Base-by-base conservation (phyloP, 2,113 vertebrate genomes). In the Aramus guarauna region DNA sequence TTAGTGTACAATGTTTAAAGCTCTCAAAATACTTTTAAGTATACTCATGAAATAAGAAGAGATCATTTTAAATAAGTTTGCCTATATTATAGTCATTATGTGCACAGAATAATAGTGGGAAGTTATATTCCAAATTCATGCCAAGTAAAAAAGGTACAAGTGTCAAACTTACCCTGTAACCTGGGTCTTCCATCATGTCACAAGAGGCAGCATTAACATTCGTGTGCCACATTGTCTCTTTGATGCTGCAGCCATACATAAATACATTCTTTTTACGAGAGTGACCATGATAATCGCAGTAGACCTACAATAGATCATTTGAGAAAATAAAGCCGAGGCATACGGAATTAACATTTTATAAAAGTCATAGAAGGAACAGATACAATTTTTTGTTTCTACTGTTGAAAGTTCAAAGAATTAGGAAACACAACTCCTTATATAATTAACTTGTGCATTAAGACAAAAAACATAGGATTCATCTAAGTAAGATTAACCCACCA, bases 251-350 rank as follows among this genome's bases (percentile, higher is more conserved):
- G 94, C 99, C 99, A 56, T 99, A 99, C 99, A 99, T 99, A 93
- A 99, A 99, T 2, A 99, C 99, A 34, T 99, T 99, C 98, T 99
- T 99, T 98, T 99, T 99, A 82, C 99, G 99, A 82, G 99, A 99
- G 96, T 99, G 99, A 76, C 99, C 99, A 62, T 99, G 99, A 96
- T 99, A 99, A 98, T 99, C 99, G 37, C 98, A 99, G 94, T 97
- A 99, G 60, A 99, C 98, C 98, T 99, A 93, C 6, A 97, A 96
- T 24, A 92, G 86, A 95, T 20, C 10, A 84, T 83, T 95, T 66
- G 11, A 29, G 71, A 96, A 95, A 94, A 71, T 86, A 82, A 92
- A 96, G 56, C 14, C 23, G 77, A 79, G 41, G n/a, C 4, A 55
- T 32, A 63, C 5, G 6, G 47, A 88, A 95, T 50, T 50, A 85